Conservation (phyloP, 2,113 vertebrate genomes). For the Antigone vipio region DNA sequence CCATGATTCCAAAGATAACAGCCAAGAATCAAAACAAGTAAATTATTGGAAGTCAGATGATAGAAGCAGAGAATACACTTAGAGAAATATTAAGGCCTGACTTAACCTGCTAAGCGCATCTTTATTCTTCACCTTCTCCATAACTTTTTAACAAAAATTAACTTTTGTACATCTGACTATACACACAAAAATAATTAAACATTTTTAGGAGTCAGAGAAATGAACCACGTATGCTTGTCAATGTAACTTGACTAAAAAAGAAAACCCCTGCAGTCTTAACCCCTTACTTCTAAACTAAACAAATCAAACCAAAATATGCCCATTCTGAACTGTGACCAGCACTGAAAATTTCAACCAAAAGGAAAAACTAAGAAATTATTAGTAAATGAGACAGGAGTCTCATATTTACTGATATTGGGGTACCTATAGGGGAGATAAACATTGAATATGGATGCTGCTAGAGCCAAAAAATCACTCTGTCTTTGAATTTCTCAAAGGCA, state of each 20-base stretch:
- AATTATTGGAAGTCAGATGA: background rate
- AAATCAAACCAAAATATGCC: background rate
- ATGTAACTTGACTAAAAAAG: background rate
- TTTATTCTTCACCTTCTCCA: background rate
- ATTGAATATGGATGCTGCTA: background rate
- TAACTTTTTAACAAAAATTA: background rate
- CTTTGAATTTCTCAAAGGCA: background rate
- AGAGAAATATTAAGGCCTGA: background rate
- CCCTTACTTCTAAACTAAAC: background rate
- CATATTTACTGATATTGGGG: background rate
- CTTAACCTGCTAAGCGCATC: background rate
- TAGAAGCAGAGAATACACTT: background rate
- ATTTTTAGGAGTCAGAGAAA: background rate
- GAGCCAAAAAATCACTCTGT: background rate
- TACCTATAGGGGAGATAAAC: background rate
- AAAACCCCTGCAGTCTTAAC: background rate
- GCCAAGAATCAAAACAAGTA: background rate
- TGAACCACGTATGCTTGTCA: background rate
- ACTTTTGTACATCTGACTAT: background rate
- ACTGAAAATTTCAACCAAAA: background rate
- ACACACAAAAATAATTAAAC: background rate
- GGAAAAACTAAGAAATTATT: background rate
- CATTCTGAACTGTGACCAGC: background rate
- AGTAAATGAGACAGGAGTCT: background rate
- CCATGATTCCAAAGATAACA: background rate